Percentiles rank a stretch among this genome's conserved stretches.
Evolutionary conservation across 2,888 invertebrate genomes (phyloP).

Genomic region (Hecatera dysodea): DNA sequence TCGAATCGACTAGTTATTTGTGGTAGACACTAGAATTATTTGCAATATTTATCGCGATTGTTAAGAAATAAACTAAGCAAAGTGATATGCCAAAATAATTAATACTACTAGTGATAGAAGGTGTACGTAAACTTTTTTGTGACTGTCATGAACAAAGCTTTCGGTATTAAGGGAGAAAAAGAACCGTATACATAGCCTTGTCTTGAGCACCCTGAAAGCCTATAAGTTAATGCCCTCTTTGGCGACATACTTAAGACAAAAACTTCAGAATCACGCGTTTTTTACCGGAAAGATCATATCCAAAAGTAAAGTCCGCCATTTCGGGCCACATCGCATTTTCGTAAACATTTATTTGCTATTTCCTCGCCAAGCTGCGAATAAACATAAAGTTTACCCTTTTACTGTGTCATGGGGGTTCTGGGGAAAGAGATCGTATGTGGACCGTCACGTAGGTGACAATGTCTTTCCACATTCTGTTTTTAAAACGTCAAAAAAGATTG

Average conservation of each 20-base stretch:
- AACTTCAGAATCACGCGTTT: not conserved
- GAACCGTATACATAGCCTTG: not conserved
- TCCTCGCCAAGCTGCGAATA: slow-evolving; percentile 36
- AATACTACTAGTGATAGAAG: too few species aligned
- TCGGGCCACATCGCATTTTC: slow-evolving; percentile 33
- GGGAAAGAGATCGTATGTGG: slow-evolving; percentile 25
- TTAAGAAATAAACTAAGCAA: too few species aligned
- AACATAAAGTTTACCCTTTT: slow-evolving; percentile 48
- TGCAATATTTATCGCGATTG: not conserved
- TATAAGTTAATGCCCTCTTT: not conserved
- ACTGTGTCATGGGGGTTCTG: slow-evolving; percentile 5
- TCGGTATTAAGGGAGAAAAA: too few species aligned
- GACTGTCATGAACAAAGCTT: too few species aligned
- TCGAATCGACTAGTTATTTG: not conserved
- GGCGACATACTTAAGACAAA: not conserved
- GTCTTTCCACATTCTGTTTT: not conserved
- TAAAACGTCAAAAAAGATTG: too few species aligned
- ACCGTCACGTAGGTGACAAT: slow-evolving; percentile 18
- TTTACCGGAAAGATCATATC: slow-evolving; percentile 18
- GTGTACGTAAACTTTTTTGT: too few species aligned
- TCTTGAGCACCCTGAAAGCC: not conserved
- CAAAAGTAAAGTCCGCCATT: slow-evolving; percentile 34
- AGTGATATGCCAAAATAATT: too few species aligned
- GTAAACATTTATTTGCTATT: slow-evolving; percentile 41
- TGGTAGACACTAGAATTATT: not conserved